Base-by-base conservation (phyloP, 2,113 vertebrate genomes). In the Ammodytes marinus region DNA sequence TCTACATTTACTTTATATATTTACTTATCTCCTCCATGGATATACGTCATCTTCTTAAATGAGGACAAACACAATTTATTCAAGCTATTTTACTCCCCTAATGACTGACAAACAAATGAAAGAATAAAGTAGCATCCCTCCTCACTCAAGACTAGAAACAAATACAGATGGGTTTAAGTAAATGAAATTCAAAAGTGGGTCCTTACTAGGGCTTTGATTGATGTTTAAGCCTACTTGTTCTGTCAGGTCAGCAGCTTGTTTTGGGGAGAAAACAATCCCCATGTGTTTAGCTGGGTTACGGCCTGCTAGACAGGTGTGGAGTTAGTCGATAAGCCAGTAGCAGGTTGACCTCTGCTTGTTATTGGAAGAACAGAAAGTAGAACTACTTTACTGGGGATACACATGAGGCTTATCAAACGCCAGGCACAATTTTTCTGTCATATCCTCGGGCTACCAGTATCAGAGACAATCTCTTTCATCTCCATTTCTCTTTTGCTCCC, bases 391-490 rank as follows among this genome's bases (percentile, higher is more conserved):
- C 76, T 54, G 37, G 10, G 46, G 79, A 83, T 84, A 88, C 74
- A 85, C 92, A 92, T 82, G 58, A 87, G 75, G 79, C 74, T 89
- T 80, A 91, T 90, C 79, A 90, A 93, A 89, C 87, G 70, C 84
- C 80, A 67, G 59, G 54, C 78, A 84, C 85, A 86, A 61, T 90
- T 90, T 27, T 79, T 73, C 69, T 47, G 12, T 86, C 76, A 60
- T 87, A 63, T 80, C 53, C 39, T 86, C 81, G 58, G 63, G 81
- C 74, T 74, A 72, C 79, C 49, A 17, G 50, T 76, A 88, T 89
- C 84, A 76, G 46, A 83, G 77, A 75, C 66, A 8, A 82, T 87
- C 82, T 88, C 74, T 91, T 75, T 89, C 79, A 79, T 88, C 80
- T 84, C 47, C 35, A 52, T 88, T 83, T 91, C 75, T 82, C 77